Evolutionary conservation across 2,113 vertebrate genomes (phyloP).

Genomic region (Poicephalus gulielmi): DNA sequence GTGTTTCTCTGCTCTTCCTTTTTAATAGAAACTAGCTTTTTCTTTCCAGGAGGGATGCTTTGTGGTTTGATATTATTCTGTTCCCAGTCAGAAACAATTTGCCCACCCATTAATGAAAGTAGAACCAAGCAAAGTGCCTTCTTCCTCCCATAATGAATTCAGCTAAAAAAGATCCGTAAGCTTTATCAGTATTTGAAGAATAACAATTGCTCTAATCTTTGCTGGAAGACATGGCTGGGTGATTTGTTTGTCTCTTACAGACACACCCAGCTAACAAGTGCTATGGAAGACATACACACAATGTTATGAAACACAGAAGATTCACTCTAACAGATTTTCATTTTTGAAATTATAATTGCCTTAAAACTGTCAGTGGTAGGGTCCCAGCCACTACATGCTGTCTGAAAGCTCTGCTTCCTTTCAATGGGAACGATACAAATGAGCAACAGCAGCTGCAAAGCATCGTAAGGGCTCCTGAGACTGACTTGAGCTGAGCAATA

Average conservation of each 20-base stretch:
- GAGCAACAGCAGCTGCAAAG: neutral
- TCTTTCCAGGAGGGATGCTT: neutral
- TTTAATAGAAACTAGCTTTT: neutral
- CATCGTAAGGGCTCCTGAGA: neutral
- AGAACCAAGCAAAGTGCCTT: neutral
- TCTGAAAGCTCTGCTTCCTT: neutral
- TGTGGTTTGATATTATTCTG: neutral
- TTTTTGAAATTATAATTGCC: neutral
- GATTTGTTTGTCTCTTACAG: conserved; percentile 16
- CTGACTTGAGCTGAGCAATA: neutral
- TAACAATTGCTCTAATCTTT: conserved; percentile 34
- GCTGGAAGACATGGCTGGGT: neutral
- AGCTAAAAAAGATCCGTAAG: neutral
- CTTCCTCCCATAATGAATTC: neutral
- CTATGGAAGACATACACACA: neutral
- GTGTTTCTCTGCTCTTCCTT: neutral
- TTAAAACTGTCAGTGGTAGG: neutral
- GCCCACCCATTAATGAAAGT: neutral
- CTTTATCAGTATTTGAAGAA: conserved; percentile 19
- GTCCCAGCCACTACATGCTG: neutral
- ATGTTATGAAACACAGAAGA: neutral
- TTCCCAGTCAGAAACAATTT: neutral
- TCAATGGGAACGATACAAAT: neutral
- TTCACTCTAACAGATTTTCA: neutral
- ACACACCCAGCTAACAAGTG: neutral